Base-by-base conservation (phyloP, 2,888 invertebrate species). In the Cephalotes varians region DNA sequence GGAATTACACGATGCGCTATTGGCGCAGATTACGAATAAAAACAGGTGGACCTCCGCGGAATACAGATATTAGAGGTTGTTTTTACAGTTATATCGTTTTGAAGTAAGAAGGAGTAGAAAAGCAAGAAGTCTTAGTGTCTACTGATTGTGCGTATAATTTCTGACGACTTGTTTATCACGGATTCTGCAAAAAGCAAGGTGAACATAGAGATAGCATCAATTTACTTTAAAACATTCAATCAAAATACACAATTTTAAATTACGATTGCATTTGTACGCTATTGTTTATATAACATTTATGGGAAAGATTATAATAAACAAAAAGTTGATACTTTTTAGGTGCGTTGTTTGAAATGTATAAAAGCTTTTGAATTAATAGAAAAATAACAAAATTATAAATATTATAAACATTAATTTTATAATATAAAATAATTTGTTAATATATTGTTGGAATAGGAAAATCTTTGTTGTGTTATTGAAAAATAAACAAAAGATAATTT, bases 11-110 rank as follows among this genome's bases (percentile, higher is more conserved):
- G 76, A 64, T 44, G 10, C 21, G 25, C 49, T 37, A 64, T 84
- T 67, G 71, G 56, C 28, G 74, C 37, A 6, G 56, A 37, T 71
- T 51, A 37, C 18, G 28, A 56, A 44, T 44, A 28, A n/a, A 51
- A 51, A 28, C 37, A 37, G 1, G 5, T 25, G 9, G n/a, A 31
- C 3, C 18, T 9, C 6, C 21, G 10, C 31, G 62, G 47, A 62
- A 72, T 25, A 9, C 15, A 25, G 18, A 72, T 40, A n/a, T 72
- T 40, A 47, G 15, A 64, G 44, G 64, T 1, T 31, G 73, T 64
- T 31, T 62, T 64, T 64, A 62, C 62, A 60, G 44, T 62, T 73
- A 47, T 56, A 47, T 56, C 64, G 34, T 73, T 74, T 64, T 15
- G 21, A 58, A 40, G n/a, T 15, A 3, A 28, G 25, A 15, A 12